Conservation (phyloP, 2,113 vertebrate species). For the Puntigrus tetrazona region DNA sequence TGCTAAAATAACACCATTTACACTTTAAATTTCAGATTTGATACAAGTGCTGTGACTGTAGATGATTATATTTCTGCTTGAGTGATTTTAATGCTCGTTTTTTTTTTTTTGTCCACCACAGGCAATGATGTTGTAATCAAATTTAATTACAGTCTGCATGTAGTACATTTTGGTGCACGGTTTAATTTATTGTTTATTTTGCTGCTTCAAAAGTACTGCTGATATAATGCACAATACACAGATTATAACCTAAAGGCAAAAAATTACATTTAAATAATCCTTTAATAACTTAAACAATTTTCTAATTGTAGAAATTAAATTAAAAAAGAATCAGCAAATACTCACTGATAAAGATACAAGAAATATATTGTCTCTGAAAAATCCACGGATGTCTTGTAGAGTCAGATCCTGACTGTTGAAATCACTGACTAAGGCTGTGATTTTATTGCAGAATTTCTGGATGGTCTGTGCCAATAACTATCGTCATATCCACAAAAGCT, state of each 20-base stretch:
- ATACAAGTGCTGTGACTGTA: not conserved
- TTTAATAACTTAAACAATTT: not conserved
- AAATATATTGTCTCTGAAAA: not conserved
- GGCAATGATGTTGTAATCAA: not conserved
- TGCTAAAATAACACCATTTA: not conserved
- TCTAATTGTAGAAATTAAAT: not conserved
- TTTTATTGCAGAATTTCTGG: not conserved
- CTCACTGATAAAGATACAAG: not conserved
- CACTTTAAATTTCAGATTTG: not conserved
- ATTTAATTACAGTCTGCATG: conserved; percentile 17
- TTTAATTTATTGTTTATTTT: conserved; percentile 16
- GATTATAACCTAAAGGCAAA: not conserved
- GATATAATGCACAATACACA: not conserved
- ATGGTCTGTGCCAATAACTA: not conserved
- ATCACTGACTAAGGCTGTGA: not conserved
- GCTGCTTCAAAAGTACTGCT: not conserved
- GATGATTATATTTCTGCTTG: conserved; percentile 22
- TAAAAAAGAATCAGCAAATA: not conserved
- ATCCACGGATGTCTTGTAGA: not conserved
- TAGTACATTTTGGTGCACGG: not conserved
- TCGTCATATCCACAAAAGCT: not conserved
- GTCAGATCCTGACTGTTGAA: not conserved
- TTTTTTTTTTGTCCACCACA: not conserved
- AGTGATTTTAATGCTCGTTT: conserved; percentile 21
- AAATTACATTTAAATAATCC: not conserved